A percentile compares a stretch with the other conserved stretches of the same genome.
Evolutionary conservation across 2,888 invertebrate genomes (phyloP).

Genomic region (Drosophila emarginata): DNA sequence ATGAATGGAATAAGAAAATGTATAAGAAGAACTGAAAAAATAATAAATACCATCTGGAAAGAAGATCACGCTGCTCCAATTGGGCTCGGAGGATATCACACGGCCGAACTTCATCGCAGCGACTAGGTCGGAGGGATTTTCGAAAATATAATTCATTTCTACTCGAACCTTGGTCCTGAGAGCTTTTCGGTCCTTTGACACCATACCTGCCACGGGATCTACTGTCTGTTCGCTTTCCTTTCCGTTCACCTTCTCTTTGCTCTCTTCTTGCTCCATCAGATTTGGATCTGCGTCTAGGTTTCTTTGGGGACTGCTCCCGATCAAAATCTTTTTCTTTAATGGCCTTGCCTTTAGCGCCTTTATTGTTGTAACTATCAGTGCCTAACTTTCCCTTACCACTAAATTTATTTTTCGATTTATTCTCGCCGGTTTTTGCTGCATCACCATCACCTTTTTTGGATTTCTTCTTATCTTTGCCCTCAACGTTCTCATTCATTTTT

Average conservation of each 20-base stretch:
- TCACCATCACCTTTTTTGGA: not conserved
- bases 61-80: constrained; percentile 67
- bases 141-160: not conserved
- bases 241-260: not conserved
- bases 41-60: constrained; percentile 43
- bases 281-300: not conserved
- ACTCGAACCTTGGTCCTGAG: constrained; percentile 3
- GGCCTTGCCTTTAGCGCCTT: not conserved
- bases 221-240: not conserved
- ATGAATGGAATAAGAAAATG: not conserved
- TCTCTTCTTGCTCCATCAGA: not conserved
- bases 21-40: not conserved
- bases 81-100: constrained; percentile 71
- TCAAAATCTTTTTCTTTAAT: not conserved
- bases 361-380: not conserved
- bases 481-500: constrained; percentile 1
- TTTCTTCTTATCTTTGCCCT: not conserved
- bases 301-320: not conserved
- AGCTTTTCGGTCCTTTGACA: constrained; percentile 31
- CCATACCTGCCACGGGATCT: constrained; percentile 11
- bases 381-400: not conserved
- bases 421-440: not conserved
- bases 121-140: constrained; percentile 29
- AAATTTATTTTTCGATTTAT: constrained; percentile 10
- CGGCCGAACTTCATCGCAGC: constrained; percentile 60